These are phyloP conservation scores for Trachelus iudaicus DNA, from an alignment of 2,888 invertebrate species.

Conservation along the genomic window DNA sequence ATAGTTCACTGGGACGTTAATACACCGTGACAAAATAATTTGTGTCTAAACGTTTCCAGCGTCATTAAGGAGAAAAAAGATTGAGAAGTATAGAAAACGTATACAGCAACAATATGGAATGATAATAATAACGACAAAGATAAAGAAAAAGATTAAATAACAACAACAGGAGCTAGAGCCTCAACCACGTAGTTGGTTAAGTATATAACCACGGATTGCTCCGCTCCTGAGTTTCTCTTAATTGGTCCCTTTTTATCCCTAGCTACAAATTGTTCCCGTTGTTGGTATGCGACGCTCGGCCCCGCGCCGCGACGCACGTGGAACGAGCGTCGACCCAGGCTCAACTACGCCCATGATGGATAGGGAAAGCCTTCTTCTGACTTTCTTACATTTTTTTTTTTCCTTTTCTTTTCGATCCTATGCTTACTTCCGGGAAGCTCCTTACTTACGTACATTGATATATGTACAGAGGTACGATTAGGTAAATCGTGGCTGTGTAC, in stretches of 20 bases:
- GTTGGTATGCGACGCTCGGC: constrained; percentile 47
- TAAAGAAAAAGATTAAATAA: too few species aligned
- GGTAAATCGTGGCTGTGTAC: too few species aligned
- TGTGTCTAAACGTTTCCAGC: constrained; percentile 44
- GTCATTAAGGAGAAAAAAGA: constrained; percentile 40
- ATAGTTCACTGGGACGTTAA: constrained; percentile 47
- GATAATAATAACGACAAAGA: too few species aligned
- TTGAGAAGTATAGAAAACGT: too few species aligned
- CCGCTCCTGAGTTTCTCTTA: constrained; percentile 54
- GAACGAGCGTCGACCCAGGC: constrained; percentile 10
- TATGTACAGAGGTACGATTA: too few species aligned
- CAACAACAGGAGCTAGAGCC: too few species aligned
- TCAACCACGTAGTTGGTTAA: too few species aligned
- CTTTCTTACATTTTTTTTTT: too few species aligned
- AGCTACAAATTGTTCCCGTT: constrained; percentile 58
- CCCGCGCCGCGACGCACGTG: constrained; percentile 30
- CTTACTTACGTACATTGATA: too few species aligned
- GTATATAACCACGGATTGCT: constrained; percentile 18
- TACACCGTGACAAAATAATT: constrained; percentile 59
- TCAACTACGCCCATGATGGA: constrained; percentile 28
- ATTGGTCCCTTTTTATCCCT: constrained; percentile 57
- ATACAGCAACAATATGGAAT: too few species aligned
- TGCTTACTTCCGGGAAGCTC: constrained; percentile 22
- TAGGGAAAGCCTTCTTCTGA: constrained; percentile 30
- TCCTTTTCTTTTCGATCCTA: neutral